These are phyloP conservation scores for Meteorus colon DNA, from an alignment of 2,888 invertebrate species.

Conservation along the genomic window DNA sequence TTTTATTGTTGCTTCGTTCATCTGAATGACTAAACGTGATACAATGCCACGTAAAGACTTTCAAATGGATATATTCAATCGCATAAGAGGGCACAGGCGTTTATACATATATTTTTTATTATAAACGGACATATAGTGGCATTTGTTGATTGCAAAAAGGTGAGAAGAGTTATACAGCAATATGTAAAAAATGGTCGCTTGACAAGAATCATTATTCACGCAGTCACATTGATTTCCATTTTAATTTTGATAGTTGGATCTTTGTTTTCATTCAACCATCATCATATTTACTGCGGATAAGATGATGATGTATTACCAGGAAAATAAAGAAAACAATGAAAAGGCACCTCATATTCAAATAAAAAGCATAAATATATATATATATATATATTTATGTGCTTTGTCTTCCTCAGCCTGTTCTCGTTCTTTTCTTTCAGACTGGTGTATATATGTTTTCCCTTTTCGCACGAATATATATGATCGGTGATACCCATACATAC, in stretches of 20 bases:
- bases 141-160: slow-evolving; percentile 13
- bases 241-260: background rate
- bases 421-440: background rate
- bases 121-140: slow-evolving; percentile 21
- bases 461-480: slow-evolving; percentile 11
- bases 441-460: background rate
- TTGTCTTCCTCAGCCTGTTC: background rate
- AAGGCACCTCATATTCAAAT: slow-evolving; percentile 25
- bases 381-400: background rate
- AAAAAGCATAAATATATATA: background rate
- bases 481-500: slow-evolving; percentile 5
- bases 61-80: slow-evolving; percentile 32
- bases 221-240: slow-evolving; percentile 2
- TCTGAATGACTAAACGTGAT: slow-evolving; percentile 27
- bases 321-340: slow-evolving; percentile 36
- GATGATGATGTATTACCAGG: slow-evolving; percentile 20
- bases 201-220: slow-evolving; percentile 1
- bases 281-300: slow-evolving; percentile 30
- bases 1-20: slow-evolving; percentile 40
- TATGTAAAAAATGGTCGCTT: background rate
- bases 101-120: slow-evolving; percentile 14
- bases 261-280: slow-evolving; percentile 19
- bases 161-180: slow-evolving; percentile 24
- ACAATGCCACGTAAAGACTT: slow-evolving; percentile 18
- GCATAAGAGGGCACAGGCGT: slow-evolving; percentile 37